These are phyloP conservation scores for Uromys caudimaculatus DNA, from an alignment of 2,797 vertebrate genomes.

Conservation along the genomic window DNA sequence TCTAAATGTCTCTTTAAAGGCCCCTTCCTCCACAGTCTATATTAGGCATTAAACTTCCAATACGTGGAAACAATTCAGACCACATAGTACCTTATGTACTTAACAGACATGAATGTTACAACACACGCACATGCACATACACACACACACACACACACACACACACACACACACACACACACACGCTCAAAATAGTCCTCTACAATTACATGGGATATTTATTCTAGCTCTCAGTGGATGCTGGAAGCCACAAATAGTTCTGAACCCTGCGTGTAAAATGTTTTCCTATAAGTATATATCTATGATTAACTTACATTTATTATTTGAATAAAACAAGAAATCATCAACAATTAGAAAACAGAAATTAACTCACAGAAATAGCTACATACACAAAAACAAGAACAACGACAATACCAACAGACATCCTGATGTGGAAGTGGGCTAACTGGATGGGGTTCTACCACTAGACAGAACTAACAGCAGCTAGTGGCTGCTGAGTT, in stretches of 20 bases:
- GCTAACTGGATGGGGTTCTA: background rate
- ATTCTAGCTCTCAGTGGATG: background rate
- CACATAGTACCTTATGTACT: background rate
- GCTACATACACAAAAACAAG: background rate
- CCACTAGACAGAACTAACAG: background rate
- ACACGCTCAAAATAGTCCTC: background rate
- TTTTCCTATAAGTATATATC: background rate
- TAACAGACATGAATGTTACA: background rate
- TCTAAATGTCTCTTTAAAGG: background rate
- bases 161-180: no score
- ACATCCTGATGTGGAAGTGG: background rate
- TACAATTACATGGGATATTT: background rate
- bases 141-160: background rate
- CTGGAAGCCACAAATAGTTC: background rate
- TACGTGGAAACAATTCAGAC: background rate
- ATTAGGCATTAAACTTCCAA: background rate
- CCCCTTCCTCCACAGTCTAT: background rate
- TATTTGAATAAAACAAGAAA: background rate
- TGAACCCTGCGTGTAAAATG: background rate
- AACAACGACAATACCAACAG: no score
- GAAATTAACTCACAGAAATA: background rate
- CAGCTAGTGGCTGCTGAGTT: background rate
- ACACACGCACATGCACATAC: no score
- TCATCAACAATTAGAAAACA: background rate
- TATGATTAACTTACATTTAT: background rate